Evolutionary conservation across 2,113 vertebrate genomes (phyloP), one percentile per base, ranked within the genome.

Genomic region (Fukomys damarensis): DNA sequence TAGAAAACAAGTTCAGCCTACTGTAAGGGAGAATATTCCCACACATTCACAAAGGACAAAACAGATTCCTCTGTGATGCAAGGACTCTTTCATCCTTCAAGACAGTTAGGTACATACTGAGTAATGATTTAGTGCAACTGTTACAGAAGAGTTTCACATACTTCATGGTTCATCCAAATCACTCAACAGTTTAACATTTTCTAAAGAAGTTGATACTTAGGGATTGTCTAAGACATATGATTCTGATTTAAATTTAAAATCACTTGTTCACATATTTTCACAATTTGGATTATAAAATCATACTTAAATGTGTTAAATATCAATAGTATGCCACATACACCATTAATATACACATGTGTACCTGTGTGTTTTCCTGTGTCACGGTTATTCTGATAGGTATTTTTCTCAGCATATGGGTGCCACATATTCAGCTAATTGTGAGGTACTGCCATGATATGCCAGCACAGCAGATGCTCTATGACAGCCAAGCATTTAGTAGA

Each of bases 201-300:
- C 14, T 86, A 38, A 93, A 94, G 24, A 93, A 74, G 2, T 38
- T 72, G 13, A 6, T 83, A 3, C 24, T 41, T 95, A 81, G 59
- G 24, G 49, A 72, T 85, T 80, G 89, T 76, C 41, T 96, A 61
- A 72, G 63, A 82, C 11, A 63, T 52, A 72, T 56, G 4, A 63
- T 30, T 63, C 19, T 43, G 41, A 86, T 66, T 77, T 43, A 77
- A 66, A 66, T 77, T 85, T 80, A 11, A 95, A 96, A 91, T 77
- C 65, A 54, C 0, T 86, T 91, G 32, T 77, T 90, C 20, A 66
- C 76, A 30, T 94, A 81, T 86, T 91, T 96, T 88, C n/a, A 95
- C 35, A 84, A 74, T 35, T 82, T 94, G 82, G 65, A 93, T 84
- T 87, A 91, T 81, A 66, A 89, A 96, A 94, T 81, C 46, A 72